These are phyloP conservation scores for Battus philenor DNA, from an alignment of 1,140 invertebrate genomes.

Conservation along the genomic window DNA sequence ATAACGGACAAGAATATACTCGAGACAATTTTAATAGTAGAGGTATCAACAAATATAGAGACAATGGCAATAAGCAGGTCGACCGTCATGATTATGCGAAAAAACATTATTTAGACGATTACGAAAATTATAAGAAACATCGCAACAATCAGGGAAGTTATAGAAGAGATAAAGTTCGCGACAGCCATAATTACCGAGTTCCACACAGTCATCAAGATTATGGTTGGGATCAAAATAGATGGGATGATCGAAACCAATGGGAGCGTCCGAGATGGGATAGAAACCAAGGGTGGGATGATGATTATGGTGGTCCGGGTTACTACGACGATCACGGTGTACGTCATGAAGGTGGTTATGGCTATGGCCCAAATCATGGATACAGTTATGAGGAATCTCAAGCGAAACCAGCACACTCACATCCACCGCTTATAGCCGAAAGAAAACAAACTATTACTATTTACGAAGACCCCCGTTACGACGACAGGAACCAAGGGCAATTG, in stretches of 20 bases:
- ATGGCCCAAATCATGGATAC: constrained; percentile 59
- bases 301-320: constrained; percentile 52
- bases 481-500: constrained; percentile 48
- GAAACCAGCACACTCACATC: constrained; percentile 46
- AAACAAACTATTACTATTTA: constrained; percentile 76
- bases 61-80: constrained; percentile 62
- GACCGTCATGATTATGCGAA: constrained; percentile 72
- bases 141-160: constrained; percentile 57
- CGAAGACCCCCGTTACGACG: constrained; percentile 76
- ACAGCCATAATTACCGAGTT: constrained; percentile 41
- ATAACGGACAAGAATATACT: constrained; percentile 60
- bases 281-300: constrained; percentile 41
- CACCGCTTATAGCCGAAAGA: constrained; percentile 54
- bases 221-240: constrained; percentile 47
- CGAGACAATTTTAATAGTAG: constrained; percentile 64
- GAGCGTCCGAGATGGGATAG: constrained; percentile 38
- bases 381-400: constrained; percentile 63
- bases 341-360: constrained; percentile 54
- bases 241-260: constrained; percentile 48
- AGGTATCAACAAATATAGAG: constrained; percentile 70
- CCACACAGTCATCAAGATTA: constrained; percentile 39
- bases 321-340: constrained; percentile 50
- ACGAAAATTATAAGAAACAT: constrained; percentile 60
- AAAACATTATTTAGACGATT: constrained; percentile 74
- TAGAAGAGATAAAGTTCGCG: constrained; percentile 53